phyloP scores from a whole-genome alignment of 2,888 invertebrate genomes.

The Drosophila pseudotakahashii region DNA sequence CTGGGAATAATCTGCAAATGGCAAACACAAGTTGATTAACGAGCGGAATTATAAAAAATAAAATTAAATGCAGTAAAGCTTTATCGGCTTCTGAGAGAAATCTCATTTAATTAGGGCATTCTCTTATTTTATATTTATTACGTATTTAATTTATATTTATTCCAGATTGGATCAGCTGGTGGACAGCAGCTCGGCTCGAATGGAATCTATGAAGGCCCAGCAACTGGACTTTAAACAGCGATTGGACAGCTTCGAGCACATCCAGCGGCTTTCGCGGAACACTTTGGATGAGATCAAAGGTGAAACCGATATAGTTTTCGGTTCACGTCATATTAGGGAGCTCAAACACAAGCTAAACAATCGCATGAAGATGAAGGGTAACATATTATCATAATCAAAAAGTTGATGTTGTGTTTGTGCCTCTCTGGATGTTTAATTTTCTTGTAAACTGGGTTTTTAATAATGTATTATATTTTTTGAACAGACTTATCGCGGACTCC shows the following conservation, averaged over 20 bases:
- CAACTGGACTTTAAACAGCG: constrained; percentile 83
- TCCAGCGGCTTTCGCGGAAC: constrained; percentile 81
- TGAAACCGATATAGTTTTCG: constrained; percentile 75
- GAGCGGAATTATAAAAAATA: neutral
- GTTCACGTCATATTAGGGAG: constrained; percentile 48
- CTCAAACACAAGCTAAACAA: constrained; percentile 52
- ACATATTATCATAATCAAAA: neutral
- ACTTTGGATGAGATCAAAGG: constrained; percentile 83
- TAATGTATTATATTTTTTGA: too few relatives aligned
- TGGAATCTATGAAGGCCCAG: constrained; percentile 83
- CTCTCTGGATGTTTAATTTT: neutral
- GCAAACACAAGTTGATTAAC: constrained; percentile 9
- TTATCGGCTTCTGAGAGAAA: constrained; percentile 7
- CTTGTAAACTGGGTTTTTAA: neutral
- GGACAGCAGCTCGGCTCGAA: constrained; percentile 82
- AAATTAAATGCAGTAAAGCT: neutral
- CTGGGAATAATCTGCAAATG: constrained; percentile 22
- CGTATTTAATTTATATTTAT: constrained; percentile 11
- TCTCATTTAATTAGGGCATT: constrained; percentile 4
- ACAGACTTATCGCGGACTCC: constrained; percentile 55
- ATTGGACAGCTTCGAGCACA: constrained; percentile 84
- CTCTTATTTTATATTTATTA: neutral
- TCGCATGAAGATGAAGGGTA: constrained; percentile 60
- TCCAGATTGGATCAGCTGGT: constrained; percentile 83
- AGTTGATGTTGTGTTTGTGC: constrained; percentile 27